A percentile compares a stretch with the other conserved stretches of the same genome.
Conservation (phyloP, 2,113 vertebrate genomes). For the Pipra filicauda region DNA sequence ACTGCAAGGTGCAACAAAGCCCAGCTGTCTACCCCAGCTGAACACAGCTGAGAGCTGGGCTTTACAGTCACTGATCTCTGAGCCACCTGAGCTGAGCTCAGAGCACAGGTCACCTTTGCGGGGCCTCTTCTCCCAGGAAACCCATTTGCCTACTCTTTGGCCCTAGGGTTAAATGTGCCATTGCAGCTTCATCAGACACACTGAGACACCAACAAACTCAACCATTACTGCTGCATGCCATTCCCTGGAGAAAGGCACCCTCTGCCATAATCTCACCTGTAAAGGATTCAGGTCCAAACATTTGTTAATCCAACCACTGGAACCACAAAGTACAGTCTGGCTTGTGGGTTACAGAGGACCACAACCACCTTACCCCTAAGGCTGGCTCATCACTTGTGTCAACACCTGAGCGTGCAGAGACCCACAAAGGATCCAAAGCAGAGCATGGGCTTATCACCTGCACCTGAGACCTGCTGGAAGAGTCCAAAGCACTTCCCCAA, state of each 20-base stretch:
- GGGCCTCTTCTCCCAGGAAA: background rate
- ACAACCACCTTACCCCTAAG: background rate
- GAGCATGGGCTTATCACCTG: background rate
- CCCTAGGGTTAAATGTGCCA: background rate
- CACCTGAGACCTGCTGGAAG: background rate
- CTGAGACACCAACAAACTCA: background rate
- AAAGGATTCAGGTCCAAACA: background rate
- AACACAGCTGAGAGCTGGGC: background rate
- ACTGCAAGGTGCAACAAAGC: background rate
- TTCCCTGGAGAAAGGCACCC: background rate
- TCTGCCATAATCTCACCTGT: background rate
- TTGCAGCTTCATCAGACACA: background rate
- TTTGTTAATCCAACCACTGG: background rate
- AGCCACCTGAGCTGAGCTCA: background rate
- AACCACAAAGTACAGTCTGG: background rate
- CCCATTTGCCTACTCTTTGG: background rate
- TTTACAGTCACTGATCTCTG: background rate
- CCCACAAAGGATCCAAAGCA: background rate
- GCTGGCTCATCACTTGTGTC: background rate
- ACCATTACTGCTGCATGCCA: background rate
- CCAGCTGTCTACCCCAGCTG: background rate
- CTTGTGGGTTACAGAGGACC: background rate
- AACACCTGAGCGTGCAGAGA: background rate
- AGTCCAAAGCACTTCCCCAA: background rate
- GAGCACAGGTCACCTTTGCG: background rate